phyloP scores from a whole-genome alignment of 2,797 vertebrate species.

The Hipposideros larvatus region DNA sequence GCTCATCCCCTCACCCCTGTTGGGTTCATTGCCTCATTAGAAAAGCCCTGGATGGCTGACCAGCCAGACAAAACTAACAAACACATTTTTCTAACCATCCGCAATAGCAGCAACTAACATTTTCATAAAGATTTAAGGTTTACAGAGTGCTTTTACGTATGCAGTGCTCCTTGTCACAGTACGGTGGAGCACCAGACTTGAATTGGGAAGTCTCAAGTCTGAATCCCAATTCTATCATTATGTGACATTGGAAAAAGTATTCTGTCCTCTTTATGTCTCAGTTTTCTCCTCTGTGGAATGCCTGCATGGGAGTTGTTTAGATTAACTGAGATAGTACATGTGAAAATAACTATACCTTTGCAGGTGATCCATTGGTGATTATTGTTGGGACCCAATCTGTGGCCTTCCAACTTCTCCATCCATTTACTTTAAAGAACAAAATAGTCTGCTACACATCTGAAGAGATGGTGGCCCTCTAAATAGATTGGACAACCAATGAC shows the following conservation, averaged over 20 bases:
- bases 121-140: slow-evolving; percentile 72
- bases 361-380: neutral
- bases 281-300: neutral
- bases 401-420: neutral
- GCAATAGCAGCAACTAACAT: slow-evolving; percentile 58
- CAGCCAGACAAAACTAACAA: slow-evolving; percentile 80
- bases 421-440: slow-evolving; percentile 43
- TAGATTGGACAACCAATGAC: neutral
- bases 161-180: neutral
- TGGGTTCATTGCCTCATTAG: slow-evolving; percentile 82
- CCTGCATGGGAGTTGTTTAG: neutral
- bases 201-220: slow-evolving; percentile 26
- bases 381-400: neutral
- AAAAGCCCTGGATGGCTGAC: slow-evolving; percentile 75
- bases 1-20: slow-evolving; percentile 73
- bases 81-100: slow-evolving; percentile 61
- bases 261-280: neutral
- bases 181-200: neutral
- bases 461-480: neutral
- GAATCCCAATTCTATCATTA: neutral
- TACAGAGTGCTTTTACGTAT: slow-evolving; percentile 7
- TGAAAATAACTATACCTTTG: neutral
- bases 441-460: neutral
- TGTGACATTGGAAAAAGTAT: neutral
- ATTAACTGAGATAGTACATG: neutral